These are phyloP conservation scores for Mechanitis messenoides DNA, from an alignment of 2,888 invertebrate genomes.

Conservation along the genomic window DNA sequence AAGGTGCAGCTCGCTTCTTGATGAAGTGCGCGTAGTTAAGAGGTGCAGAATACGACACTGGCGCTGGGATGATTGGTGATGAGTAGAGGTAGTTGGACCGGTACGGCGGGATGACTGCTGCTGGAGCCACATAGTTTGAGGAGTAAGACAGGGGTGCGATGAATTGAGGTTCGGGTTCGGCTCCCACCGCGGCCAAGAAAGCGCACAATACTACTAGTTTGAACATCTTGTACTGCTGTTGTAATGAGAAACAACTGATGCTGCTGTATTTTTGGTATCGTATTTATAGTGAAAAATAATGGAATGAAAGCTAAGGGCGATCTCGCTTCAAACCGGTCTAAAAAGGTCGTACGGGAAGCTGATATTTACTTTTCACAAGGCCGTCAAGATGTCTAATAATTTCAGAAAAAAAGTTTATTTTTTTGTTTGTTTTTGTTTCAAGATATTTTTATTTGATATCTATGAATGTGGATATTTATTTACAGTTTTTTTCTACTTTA, in stretches of 20 bases:
- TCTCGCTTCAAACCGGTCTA: slow-evolving; percentile 62
- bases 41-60: slow-evolving; percentile 45
- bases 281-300: slow-evolving; percentile 63
- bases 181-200: slow-evolving; percentile 73
- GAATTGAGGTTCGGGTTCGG: slow-evolving; percentile 45
- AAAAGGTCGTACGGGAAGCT: slow-evolving; percentile 57
- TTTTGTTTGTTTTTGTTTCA: too few species aligned
- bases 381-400: slow-evolving; percentile 25
- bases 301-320: slow-evolving; percentile 57
- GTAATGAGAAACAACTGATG: slow-evolving; percentile 51
- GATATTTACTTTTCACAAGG: slow-evolving; percentile 61
- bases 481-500: too few species aligned
- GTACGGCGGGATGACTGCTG: slow-evolving; percentile 47
- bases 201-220: slow-evolving; percentile 77
- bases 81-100: slow-evolving; percentile 57
- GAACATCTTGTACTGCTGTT: slow-evolving; percentile 65
- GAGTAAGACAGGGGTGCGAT: slow-evolving; percentile 40
- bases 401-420: background rate
- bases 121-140: slow-evolving; percentile 41
- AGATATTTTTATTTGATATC: too few species aligned
- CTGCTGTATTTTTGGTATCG: slow-evolving; percentile 35
- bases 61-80: slow-evolving; percentile 53
- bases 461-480: background rate
- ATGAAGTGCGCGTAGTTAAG: slow-evolving; percentile 48
- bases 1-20: slow-evolving; percentile 40